Percentiles rank a stretch among this genome's conserved stretches.
These are phyloP conservation scores for Petrocephalus schoutedeni DNA, from an alignment of 2,797 vertebrate genomes.

Conservation along the genomic window DNA sequence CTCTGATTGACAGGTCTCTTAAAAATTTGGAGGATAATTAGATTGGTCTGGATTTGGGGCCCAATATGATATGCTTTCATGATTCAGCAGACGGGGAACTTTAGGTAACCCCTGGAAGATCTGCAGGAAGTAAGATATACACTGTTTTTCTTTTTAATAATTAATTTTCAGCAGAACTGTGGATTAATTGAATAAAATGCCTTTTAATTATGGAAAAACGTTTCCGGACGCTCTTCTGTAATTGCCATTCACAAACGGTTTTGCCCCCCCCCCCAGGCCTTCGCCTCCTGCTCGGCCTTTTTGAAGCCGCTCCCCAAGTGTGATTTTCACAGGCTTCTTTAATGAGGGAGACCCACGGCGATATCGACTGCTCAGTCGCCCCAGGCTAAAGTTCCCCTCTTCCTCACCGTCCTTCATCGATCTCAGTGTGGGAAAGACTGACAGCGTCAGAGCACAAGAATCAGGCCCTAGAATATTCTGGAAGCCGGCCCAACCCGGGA, in stretches of 20 bases:
- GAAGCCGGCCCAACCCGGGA: neutral
- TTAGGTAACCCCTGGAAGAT: neutral
- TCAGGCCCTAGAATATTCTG: neutral
- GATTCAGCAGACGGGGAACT: neutral
- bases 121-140: neutral
- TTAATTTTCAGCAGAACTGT: neutral
- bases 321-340: conserved; percentile 63
- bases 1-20: no score
- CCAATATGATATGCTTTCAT: neutral
- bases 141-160: neutral
- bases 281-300: neutral
- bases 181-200: conserved; percentile 4
- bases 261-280: neutral
- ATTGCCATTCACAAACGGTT: neutral
- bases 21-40: neutral
- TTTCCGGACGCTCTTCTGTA: neutral
- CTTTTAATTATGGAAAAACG: neutral
- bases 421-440: conserved; percentile 43
- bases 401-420: conserved; percentile 63
- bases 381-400: conserved; percentile 61
- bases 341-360: conserved; percentile 56
- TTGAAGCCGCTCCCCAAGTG: conserved; percentile 27
- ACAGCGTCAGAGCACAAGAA: conserved; percentile 33
- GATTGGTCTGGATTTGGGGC: neutral
- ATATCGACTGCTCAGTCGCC: conserved; percentile 64